Base-by-base conservation (phyloP, 2,797 vertebrate species). In the Decapterus maruadsi region DNA sequence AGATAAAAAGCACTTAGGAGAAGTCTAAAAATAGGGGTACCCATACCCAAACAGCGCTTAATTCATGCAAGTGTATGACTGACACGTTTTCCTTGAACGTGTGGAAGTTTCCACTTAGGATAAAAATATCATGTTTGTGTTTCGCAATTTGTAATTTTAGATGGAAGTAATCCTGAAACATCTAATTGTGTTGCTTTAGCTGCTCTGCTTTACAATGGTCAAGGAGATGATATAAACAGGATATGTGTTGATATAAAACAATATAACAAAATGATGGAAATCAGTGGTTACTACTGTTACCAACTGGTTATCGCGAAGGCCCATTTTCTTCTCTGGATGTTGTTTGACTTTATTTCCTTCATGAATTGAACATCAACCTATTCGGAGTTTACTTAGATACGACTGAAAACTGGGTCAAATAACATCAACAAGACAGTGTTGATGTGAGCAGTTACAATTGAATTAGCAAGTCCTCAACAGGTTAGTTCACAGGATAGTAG, bases 21-120 rank as follows among this genome's bases (percentile, higher is more conserved):
- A 62, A 64, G 60, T 85, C 84, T 82, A 79, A 81, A 90, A 87
- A 85, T 84, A 87, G 80, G 57, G 60, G 14, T 64, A 60, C 34
- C 75, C 60, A 72, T 64, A 60, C 34, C 75, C 60, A 72, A 81
- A 80, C 67, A 75, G 79, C 75, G 78, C 75, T 79, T 78, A 80
- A 84, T 82, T 79, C 56, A 66, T 77, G 59, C 63, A 78, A 53
- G 70, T 77, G 63, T 67, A 46, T 64, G 60, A 81, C 58, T 55
- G 77, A 77, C 60, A 42, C 60, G 60, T 63, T 72, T 57, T 26
- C 56, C 66, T 67, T 22, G 38, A 80, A 75, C 53, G 56, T 63
- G 61, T 78, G 43, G 48, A 62, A 62, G 42, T 72, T 53, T 68
- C n/a, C 68, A 55, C 14, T 56, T 40, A n/a, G 67, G 34, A 70